phyloP scores from a whole-genome alignment of 1,140 invertebrate species.

The Pogonognathellus flavescens region DNA sequence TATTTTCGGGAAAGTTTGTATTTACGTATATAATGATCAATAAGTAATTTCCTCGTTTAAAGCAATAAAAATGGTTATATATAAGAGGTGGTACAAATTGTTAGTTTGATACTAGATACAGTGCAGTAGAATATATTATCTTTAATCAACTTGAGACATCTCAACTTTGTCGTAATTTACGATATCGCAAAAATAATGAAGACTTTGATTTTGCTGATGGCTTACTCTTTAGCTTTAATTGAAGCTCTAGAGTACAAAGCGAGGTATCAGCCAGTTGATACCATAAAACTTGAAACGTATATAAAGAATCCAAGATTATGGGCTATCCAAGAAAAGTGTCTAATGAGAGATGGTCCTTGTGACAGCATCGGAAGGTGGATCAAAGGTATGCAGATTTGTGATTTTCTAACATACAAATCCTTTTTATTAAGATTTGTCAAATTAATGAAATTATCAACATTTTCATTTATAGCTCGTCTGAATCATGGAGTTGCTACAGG shows the following conservation, averaged over 20 bases:
- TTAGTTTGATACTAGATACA: no score
- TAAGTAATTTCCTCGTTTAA: no score
- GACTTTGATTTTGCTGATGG: neutral
- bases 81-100: no score
- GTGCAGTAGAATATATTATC: neutral
- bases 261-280: slow-evolving; percentile 2
- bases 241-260: neutral
- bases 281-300: slow-evolving; percentile 2
- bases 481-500: slow-evolving; percentile 14
- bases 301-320: slow-evolving; percentile 11
- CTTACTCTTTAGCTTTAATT: neutral
- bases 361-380: slow-evolving; percentile 17
- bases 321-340: slow-evolving; percentile 23
- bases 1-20: no score
- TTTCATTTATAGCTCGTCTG: neutral
- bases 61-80: no score
- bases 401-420: no score
- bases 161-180: no score
- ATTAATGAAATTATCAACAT: neutral
- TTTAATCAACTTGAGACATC: neutral
- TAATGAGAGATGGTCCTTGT: neutral
- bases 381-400: no score
- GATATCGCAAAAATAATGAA: neutral
- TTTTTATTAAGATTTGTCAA: no score
- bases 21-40: no score